phyloP scores from a whole-genome alignment of 2,797 vertebrate genomes.

The Cygnus olor region DNA sequence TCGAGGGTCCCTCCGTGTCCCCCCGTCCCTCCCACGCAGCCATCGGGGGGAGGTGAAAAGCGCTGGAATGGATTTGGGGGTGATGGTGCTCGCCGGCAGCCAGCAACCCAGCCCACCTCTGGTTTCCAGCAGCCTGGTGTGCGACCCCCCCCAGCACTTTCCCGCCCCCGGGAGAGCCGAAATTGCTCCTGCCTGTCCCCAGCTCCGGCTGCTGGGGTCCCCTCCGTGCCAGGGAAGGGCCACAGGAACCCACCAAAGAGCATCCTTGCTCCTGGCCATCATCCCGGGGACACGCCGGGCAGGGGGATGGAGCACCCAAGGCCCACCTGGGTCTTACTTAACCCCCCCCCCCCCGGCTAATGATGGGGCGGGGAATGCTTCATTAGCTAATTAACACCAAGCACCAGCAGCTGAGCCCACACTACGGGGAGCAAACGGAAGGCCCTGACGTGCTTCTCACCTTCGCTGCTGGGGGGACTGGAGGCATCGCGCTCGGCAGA shows the following conservation, averaged over 20 bases:
- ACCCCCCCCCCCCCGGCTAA: background rate
- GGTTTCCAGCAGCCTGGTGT: background rate
- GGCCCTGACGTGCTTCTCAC: constrained; percentile 6
- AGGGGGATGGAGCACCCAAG: background rate
- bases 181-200: background rate
- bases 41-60: background rate
- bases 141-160: fast-evolving
- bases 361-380: background rate
- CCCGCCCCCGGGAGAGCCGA: fast-evolving
- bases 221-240: too few species aligned
- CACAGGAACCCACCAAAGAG: background rate
- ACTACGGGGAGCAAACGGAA: background rate
- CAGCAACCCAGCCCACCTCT: fast-evolving
- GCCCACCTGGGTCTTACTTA: fast-evolving
- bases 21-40: fast-evolving
- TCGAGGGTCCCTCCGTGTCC: background rate
- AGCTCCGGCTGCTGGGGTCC: fast-evolving
- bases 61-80: background rate
- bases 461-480: constrained; percentile 74
- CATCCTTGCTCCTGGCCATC: background rate
- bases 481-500: constrained; percentile 78
- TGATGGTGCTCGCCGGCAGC: background rate
- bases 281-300: fast-evolving
- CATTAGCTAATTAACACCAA: background rate
- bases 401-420: too few species aligned